phyloP scores from a whole-genome alignment of 2,797 vertebrate species.

The Microctenopoma stevenorrisi region DNA sequence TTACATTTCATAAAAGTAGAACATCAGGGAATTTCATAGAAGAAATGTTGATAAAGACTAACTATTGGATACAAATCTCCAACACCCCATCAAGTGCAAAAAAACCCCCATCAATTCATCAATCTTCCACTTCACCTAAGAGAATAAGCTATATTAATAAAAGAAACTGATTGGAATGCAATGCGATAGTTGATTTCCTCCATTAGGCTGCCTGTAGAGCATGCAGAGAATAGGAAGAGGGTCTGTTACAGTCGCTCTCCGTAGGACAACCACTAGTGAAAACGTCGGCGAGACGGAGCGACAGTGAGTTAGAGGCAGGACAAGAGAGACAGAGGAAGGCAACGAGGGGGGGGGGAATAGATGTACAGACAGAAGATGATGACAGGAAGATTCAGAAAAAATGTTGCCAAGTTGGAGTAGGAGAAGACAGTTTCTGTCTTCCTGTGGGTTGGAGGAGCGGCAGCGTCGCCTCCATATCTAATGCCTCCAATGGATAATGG shows the following conservation, averaged over 20 bases:
- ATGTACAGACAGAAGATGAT: conserved; percentile 12
- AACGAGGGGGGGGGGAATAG: background rate
- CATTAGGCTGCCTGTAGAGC: conserved; percentile 79
- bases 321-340: background rate
- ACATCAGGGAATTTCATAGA: conserved; percentile 49
- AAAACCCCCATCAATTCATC: conserved; percentile 10
- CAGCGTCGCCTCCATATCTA: conserved; percentile 59
- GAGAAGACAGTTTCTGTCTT: conserved; percentile 51
- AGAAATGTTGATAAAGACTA: conserved; percentile 64
- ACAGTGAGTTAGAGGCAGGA: conserved; percentile 42
- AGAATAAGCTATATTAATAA: conserved; percentile 57
- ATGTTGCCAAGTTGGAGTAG: conserved; percentile 24
- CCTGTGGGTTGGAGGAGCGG: conserved; percentile 32
- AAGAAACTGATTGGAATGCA: conserved; percentile 71
- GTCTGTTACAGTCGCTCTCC: conserved; percentile 52
- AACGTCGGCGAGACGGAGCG: conserved; percentile 35
- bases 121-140: conserved; percentile 10
- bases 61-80: conserved; percentile 52
- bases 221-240: conserved; percentile 73
- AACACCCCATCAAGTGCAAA: conserved; percentile 30
- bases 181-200: conserved; percentile 76
- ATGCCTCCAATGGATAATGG: conserved; percentile 72
- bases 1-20: conserved; percentile 69
- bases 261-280: conserved; percentile 35
- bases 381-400: conserved; percentile 57